Conservation (phyloP, 2,113 vertebrate genomes). For the Tyrannus savana region DNA sequence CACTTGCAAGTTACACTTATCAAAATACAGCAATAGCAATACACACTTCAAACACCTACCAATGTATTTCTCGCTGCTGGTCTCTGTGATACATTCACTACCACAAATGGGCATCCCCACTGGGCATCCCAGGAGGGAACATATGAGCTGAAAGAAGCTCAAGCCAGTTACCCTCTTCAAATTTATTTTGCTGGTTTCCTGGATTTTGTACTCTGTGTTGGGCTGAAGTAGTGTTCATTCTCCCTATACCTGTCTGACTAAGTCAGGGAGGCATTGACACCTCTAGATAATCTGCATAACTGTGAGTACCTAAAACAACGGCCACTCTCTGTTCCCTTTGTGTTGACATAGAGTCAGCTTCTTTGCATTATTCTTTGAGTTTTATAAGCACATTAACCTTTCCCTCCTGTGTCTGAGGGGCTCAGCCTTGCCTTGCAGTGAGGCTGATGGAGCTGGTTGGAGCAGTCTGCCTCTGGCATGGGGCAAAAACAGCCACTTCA, state of each 20-base stretch:
- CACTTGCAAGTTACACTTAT: neutral
- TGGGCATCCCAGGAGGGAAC: neutral
- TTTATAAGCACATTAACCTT: neutral
- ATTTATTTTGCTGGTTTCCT: neutral
- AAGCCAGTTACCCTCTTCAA: neutral
- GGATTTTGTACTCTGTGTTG: neutral
- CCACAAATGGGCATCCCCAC: rapidly evolving
- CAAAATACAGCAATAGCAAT: neutral
- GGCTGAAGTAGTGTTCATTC: neutral
- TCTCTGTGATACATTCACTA: neutral
- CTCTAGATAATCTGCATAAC: neutral
- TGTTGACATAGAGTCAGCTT: neutral
- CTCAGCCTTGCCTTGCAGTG: neutral
- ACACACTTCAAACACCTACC: neutral
- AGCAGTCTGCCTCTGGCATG: neutral
- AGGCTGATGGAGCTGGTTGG: rapidly evolving
- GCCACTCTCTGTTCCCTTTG: neutral
- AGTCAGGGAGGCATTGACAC: neutral
- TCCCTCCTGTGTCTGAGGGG: neutral
- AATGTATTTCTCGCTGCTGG: neutral
- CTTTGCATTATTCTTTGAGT: neutral
- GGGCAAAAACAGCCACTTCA: neutral
- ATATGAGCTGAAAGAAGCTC: rapidly evolving
- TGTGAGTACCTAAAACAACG: neutral
- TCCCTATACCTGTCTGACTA: rapidly evolving